A percentile compares a stretch with the other conserved stretches of the same genome.
Evolutionary conservation across 2,888 invertebrate genomes (phyloP).

Genomic region (Molorchus minor): DNA sequence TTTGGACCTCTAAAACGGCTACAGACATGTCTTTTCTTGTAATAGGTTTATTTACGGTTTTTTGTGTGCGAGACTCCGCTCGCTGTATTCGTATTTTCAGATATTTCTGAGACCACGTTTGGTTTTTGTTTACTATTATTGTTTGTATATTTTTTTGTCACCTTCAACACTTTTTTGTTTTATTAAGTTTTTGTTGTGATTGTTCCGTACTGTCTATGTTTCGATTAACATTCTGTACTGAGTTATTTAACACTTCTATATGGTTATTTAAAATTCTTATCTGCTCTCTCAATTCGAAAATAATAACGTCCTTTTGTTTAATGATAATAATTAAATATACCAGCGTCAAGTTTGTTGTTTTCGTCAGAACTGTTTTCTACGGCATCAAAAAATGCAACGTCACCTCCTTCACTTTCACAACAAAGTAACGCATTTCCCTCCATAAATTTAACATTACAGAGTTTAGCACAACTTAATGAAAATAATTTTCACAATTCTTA

Average conservation of each 20-base stretch:
- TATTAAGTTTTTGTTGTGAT: background rate
- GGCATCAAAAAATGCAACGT: background rate
- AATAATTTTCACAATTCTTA: background rate
- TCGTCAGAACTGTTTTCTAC: background rate
- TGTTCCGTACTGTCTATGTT: background rate
- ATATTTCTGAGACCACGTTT: no score
- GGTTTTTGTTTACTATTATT: no score
- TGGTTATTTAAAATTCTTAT: no score
- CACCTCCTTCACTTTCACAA: background rate
- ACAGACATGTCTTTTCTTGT: no score
- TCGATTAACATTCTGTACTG: no score
- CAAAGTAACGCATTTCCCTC: background rate
- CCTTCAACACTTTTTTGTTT: no score
- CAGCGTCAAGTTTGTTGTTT: background rate
- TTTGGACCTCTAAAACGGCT: no score
- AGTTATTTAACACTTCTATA: background rate
- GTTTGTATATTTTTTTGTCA: no score
- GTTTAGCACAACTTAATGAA: conserved; percentile 10
- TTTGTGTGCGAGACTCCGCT: no score
- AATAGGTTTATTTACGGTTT: no score
- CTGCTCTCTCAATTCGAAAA: background rate
- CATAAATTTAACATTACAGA: conserved; percentile 6
- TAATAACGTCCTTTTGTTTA: background rate
- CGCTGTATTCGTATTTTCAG: no score
- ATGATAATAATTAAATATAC: background rate